A percentile compares a stretch with the other conserved stretches of the same genome.
Evolutionary conservation across 2,888 invertebrate genomes (phyloP).

Genomic region (Mesorhabditis spiculigera): DNA sequence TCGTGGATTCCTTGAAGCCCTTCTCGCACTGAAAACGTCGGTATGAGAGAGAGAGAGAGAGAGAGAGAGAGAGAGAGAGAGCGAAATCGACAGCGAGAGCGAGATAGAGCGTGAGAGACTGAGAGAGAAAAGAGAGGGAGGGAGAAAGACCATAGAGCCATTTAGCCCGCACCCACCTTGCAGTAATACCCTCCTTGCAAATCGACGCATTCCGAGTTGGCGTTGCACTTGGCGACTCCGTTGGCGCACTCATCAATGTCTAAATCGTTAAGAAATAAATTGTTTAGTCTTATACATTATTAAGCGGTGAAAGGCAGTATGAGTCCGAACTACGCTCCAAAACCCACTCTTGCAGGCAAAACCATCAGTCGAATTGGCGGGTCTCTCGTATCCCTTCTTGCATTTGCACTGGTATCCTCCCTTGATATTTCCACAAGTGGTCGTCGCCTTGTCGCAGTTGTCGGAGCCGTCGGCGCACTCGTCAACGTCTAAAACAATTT

Average conservation of each 20-base stretch:
- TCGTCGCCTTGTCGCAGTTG: slow-evolving; percentile 6
- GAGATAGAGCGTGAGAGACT: no score
- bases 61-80: no score
- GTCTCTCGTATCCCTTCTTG: not conserved
- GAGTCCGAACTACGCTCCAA: no score
- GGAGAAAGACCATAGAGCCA: no score
- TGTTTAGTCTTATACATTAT: no score
- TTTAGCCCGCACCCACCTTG: not conserved
- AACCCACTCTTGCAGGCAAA: not conserved
- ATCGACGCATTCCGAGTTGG: not conserved
- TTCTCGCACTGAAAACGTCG: not conserved
- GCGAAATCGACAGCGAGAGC: no score
- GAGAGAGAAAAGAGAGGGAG: no score
- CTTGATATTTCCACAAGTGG: not conserved
- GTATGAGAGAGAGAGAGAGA: not conserved
- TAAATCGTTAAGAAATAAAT: no score
- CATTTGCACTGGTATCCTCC: not conserved
- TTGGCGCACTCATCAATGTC: not conserved
- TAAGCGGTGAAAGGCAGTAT: no score
- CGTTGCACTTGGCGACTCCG: not conserved
- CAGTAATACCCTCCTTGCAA: not conserved
- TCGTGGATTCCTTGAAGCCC: not conserved
- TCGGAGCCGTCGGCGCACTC: not conserved
- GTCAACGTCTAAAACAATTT: not conserved
- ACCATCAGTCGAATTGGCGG: not conserved